phyloP scores from a whole-genome alignment of 1,140 invertebrate species.

The Macrocentrus cingulum region DNA sequence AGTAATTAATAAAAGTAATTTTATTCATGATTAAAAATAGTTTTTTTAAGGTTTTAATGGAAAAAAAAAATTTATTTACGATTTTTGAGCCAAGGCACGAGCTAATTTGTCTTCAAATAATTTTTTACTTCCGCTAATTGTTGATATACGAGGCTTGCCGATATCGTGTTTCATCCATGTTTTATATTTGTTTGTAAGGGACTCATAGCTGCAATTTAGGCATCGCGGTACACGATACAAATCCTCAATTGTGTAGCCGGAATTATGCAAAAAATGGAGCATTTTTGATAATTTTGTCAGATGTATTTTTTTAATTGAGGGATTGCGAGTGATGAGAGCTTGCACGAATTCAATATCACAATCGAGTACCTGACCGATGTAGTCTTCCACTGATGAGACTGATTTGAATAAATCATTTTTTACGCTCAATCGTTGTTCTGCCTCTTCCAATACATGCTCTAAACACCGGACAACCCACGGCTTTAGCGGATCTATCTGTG shows the following conservation, averaged over 20 bases:
- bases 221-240: slow-evolving; percentile 2
- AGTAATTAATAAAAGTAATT: no score
- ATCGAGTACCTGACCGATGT: slow-evolving; percentile 6
- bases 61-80: no score
- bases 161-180: neutral
- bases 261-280: neutral
- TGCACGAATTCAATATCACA: neutral
- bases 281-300: neutral
- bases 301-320: neutral
- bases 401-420: neutral
- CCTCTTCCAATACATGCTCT: neutral
- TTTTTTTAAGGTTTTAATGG: no score
- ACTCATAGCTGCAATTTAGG: neutral
- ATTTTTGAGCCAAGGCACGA: neutral
- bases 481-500: slow-evolving; percentile 2
- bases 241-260: slow-evolving; percentile 18
- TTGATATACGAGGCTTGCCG: neutral
- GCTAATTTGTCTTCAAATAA: neutral
- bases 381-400: neutral
- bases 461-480: slow-evolving; percentile 24
- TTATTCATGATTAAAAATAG: no score
- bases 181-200: neutral
- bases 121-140: neutral
- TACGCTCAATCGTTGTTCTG: neutral
- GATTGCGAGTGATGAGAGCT: neutral